Conservation (phyloP, 2,797 vertebrate genomes). For the Borostomias antarcticus region DNA sequence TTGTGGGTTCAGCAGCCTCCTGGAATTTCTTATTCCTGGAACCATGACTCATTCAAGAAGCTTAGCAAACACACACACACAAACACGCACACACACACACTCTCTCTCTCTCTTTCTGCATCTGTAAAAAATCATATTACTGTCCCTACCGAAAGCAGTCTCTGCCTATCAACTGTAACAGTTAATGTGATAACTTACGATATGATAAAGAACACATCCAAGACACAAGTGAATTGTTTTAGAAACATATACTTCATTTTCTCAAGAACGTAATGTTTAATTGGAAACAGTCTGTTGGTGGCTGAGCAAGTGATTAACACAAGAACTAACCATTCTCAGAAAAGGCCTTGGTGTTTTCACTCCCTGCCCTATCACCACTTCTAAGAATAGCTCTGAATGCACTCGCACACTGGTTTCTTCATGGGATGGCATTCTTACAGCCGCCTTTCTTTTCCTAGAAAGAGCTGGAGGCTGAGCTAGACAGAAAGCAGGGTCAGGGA, state of each 20-base stretch:
- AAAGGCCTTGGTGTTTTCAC: not conserved
- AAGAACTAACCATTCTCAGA: slow-evolving; percentile 4
- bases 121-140: not conserved
- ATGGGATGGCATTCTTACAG: slow-evolving; percentile 11
- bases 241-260: not conserved
- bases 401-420: not conserved
- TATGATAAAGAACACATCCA: no score
- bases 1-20: slow-evolving; percentile 9
- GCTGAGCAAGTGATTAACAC: not conserved
- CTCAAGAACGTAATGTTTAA: not conserved
- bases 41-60: slow-evolving; percentile 21
- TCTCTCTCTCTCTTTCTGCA: not conserved
- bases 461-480: slow-evolving; percentile 28
- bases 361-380: not conserved
- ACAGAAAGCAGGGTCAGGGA: slow-evolving; percentile 7
- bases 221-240: no score
- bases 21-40: slow-evolving; percentile 30
- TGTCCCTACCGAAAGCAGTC: not conserved
- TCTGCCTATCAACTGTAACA: no score
- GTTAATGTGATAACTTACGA: no score
- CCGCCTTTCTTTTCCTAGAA: slow-evolving; percentile 41
- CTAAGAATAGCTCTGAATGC: not conserved
- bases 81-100: not conserved
- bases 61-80: slow-evolving; percentile 8
- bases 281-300: not conserved